These are phyloP conservation scores for Columbina picui DNA, from an alignment of 2,113 vertebrate genomes.

Conservation along the genomic window DNA sequence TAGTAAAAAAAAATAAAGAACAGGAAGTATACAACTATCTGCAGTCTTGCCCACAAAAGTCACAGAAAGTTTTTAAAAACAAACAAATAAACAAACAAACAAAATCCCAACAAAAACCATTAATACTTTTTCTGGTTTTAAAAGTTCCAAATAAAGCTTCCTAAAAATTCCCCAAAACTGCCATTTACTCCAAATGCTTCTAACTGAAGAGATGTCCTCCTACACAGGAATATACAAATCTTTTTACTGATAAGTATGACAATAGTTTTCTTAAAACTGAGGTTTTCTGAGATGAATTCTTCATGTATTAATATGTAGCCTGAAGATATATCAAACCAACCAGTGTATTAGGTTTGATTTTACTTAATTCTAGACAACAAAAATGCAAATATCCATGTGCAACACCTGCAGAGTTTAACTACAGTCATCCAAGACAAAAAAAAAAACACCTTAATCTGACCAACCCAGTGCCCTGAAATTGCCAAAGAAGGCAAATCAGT, in stretches of 20 bases:
- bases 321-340: not conserved
- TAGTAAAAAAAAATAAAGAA: not conserved
- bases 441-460: not conserved
- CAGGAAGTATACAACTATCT: not conserved
- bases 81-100: not conserved
- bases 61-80: not conserved
- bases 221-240: not conserved
- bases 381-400: not conserved
- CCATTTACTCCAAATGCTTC: not conserved
- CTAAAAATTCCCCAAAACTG: not conserved
- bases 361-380: not conserved
- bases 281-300: not conserved
- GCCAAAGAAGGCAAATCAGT: not conserved
- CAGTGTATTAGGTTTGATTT: not conserved
- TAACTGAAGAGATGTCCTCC: not conserved
- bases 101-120: not conserved
- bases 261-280: not conserved
- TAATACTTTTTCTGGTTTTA: not conserved
- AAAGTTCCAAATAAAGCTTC: not conserved
- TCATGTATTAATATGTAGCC: not conserved
- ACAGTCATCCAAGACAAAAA: not conserved
- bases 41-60: not conserved
- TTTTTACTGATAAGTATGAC: not conserved
- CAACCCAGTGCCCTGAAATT: not conserved
- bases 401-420: not conserved